Percentiles rank a stretch among this genome's conserved stretches.
These are phyloP conservation scores for Leucoraja erinaceus DNA, from an alignment of 2,113 vertebrate species.

Conservation along the genomic window DNA sequence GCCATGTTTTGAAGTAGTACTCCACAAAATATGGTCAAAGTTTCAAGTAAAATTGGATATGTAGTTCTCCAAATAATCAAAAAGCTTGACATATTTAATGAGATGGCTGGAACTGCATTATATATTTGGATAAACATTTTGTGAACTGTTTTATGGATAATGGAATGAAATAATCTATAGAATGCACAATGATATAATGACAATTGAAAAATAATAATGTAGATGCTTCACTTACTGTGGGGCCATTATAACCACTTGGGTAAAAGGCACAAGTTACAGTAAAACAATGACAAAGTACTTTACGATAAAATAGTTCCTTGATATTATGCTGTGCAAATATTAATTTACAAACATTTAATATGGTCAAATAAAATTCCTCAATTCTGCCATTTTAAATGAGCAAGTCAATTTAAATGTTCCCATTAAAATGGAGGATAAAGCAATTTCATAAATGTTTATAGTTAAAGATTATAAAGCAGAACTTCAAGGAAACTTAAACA, in stretches of 20 bases:
- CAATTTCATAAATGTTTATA: slow-evolving; percentile 24
- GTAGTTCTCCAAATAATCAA: not conserved
- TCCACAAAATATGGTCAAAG: not conserved
- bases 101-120: too few species aligned
- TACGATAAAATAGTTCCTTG: not conserved
- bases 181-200: not conserved
- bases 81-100: not conserved
- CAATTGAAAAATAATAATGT: not conserved
- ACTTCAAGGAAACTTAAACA: not conserved
- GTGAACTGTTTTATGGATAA: not conserved
- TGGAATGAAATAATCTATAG: too few species aligned
- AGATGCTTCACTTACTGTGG: not conserved
- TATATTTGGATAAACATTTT: not conserved
- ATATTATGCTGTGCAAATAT: slow-evolving; percentile 25
- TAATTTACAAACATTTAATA: slow-evolving; percentile 29
- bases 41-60: not conserved
- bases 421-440: slow-evolving; percentile 22
- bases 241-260: not conserved
- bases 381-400: slow-evolving; percentile 27
- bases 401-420: not conserved
- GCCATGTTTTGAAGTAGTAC: not conserved
- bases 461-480: not conserved
- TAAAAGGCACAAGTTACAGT: not conserved
- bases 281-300: not conserved
- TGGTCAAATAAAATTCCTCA: slow-evolving; percentile 11